Conservation (phyloP, 2,888 invertebrate species). For the Seira ritae region DNA sequence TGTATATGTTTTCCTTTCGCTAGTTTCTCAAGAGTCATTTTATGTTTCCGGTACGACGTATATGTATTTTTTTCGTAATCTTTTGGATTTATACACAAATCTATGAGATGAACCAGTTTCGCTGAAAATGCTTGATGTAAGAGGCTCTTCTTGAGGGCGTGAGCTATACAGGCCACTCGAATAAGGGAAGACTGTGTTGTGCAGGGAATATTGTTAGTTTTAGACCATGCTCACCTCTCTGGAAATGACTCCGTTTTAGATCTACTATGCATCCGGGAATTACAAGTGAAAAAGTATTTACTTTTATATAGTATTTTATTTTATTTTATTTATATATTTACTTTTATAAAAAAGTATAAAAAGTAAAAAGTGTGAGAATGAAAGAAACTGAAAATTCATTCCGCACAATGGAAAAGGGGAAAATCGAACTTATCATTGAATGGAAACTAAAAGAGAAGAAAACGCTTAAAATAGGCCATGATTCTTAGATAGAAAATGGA, state of each 20-base stretch:
- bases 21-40: constrained; percentile 3
- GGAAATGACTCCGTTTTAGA: constrained; percentile 40
- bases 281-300: constrained; percentile 22
- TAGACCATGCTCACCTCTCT: constrained; percentile 31
- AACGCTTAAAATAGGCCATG: too few relatives aligned
- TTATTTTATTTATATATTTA: constrained; percentile 19
- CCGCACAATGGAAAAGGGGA: too few relatives aligned
- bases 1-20: neutral
- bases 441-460: too few relatives aligned
- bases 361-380: too few relatives aligned
- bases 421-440: too few relatives aligned
- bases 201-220: neutral
- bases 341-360: neutral
- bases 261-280: constrained; percentile 53
- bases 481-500: too few relatives aligned
- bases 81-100: constrained; percentile 50
- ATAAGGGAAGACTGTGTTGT: neutral
- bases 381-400: too few relatives aligned
- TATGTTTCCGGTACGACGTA: neutral
- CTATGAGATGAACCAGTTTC: constrained; percentile 41
- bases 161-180: neutral
- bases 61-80: constrained; percentile 32
- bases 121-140: neutral
- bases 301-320: constrained; percentile 22
- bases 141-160: neutral